A percentile compares a stretch with the other conserved stretches of the same genome.
Conservation (phyloP, 2,888 invertebrate species). For the Napeogenes sylphis region DNA sequence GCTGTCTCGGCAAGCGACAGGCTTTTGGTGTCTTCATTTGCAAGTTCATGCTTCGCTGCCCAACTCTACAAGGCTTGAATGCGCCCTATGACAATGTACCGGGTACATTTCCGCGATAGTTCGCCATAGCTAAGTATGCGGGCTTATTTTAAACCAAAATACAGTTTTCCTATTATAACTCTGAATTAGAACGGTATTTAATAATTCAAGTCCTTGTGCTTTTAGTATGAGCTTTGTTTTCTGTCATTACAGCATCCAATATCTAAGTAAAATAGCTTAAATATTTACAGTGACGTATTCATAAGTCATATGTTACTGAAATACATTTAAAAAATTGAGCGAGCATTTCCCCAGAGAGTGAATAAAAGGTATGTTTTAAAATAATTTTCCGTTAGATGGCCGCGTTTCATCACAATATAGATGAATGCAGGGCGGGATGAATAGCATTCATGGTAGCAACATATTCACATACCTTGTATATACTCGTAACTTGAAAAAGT, state of each 20-base stretch:
- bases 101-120: slow-evolving; percentile 4
- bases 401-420: slow-evolving; percentile 20
- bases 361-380: slow-evolving; percentile 7
- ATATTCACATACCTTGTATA: background rate
- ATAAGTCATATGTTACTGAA: background rate
- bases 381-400: slow-evolving; percentile 20
- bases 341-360: background rate
- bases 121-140: background rate
- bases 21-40: slow-evolving; percentile 42
- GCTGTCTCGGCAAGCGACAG: slow-evolving; percentile 35
- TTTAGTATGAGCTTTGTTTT: background rate
- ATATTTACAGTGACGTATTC: background rate
- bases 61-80: slow-evolving; percentile 14
- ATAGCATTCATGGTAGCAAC: slow-evolving; percentile 2
- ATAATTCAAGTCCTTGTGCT: background rate
- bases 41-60: slow-evolving; percentile 40
- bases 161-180: background rate
- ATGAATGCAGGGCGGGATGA: slow-evolving; percentile 16
- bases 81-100: slow-evolving; percentile 7
- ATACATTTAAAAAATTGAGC: slow-evolving; percentile 4
- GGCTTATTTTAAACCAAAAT: slow-evolving; percentile 2
- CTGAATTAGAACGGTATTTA: background rate
- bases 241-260: background rate
- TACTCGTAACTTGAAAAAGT: background rate
- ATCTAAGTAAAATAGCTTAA: background rate